Conservation (phyloP, 2,888 invertebrate genomes). For the Microctonus hyperodae region DNA sequence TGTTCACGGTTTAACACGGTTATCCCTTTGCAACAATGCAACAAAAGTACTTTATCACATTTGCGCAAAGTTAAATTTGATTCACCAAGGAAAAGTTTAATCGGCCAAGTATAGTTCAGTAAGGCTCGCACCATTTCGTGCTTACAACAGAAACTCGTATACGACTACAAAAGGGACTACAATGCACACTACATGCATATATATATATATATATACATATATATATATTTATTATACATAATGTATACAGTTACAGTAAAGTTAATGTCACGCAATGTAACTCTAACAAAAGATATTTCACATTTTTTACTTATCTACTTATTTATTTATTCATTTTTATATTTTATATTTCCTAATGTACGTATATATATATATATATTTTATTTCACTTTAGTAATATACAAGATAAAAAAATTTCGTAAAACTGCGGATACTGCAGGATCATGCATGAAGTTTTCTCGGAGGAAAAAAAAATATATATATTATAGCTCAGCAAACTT, state of each 20-base stretch:
- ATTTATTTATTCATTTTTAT: neutral
- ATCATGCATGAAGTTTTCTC: constrained; percentile 1
- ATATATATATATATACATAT: too few relatives aligned
- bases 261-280: constrained; percentile 9
- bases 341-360: constrained; percentile 4
- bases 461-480: constrained; percentile 28
- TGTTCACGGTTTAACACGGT: constrained; percentile 49
- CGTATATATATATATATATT: neutral
- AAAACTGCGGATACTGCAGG: constrained; percentile 1
- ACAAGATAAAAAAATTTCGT: neutral
- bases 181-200: neutral
- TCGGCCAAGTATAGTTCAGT: constrained; percentile 48
- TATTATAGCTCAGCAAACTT: constrained; percentile 22
- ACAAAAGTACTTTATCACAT: constrained; percentile 54
- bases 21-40: constrained; percentile 45
- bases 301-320: neutral
- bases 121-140: constrained; percentile 18
- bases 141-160: constrained; percentile 7
- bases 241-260: neutral
- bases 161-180: neutral
- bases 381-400: neutral
- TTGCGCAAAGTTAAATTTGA: constrained; percentile 58
- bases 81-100: constrained; percentile 57
- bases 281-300: neutral
- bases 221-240: too few relatives aligned